Evolutionary conservation across 92 coral and sea anemone species (phyloP).

Genomic region (Chrysogorgia sp.): DNA sequence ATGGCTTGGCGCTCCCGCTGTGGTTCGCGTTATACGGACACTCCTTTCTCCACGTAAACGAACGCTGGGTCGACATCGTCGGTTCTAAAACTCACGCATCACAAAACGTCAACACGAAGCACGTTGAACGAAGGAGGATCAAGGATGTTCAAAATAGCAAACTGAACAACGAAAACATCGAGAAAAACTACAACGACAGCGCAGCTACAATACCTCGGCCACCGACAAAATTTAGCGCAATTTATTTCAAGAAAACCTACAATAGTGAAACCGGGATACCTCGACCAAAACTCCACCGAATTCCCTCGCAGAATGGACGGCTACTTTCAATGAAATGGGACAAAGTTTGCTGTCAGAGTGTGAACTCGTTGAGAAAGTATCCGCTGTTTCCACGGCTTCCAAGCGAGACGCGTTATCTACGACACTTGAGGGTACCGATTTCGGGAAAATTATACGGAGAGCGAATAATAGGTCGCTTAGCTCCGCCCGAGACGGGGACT

Average conservation of each 20-base stretch:
- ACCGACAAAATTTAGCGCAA: too few relatives aligned
- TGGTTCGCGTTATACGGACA: conserved; percentile 33
- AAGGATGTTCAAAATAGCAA: not conserved
- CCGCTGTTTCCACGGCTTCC: conserved; percentile 81
- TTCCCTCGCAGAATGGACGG: not conserved
- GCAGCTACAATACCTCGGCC: too few relatives aligned
- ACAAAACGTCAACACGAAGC: not conserved
- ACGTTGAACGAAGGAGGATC: not conserved
- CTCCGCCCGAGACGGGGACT: conserved; percentile 65
- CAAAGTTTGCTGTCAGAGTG: conserved; percentile 67
- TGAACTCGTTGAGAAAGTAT: conserved; percentile 71
- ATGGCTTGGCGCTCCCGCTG: conserved; percentile 9
- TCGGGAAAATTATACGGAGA: conserved; percentile 76
- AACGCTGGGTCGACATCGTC: conserved; percentile 2
- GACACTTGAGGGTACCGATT: conserved; percentile 54
- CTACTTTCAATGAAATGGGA: conserved; percentile 58
- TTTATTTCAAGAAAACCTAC: not conserved
- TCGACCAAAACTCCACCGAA: not conserved
- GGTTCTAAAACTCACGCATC: not conserved
- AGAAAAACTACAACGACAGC: too few relatives aligned
- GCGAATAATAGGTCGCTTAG: conserved; percentile 71
- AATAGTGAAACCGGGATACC: not conserved
- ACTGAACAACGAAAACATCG: not conserved
- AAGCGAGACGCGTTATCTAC: conserved; percentile 52
- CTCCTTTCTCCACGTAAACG: not conserved